A percentile compares a stretch with the other conserved stretches of the same genome.
Evolutionary conservation across 2,113 vertebrate species (phyloP).

Genomic region (Taxidea taxus): DNA sequence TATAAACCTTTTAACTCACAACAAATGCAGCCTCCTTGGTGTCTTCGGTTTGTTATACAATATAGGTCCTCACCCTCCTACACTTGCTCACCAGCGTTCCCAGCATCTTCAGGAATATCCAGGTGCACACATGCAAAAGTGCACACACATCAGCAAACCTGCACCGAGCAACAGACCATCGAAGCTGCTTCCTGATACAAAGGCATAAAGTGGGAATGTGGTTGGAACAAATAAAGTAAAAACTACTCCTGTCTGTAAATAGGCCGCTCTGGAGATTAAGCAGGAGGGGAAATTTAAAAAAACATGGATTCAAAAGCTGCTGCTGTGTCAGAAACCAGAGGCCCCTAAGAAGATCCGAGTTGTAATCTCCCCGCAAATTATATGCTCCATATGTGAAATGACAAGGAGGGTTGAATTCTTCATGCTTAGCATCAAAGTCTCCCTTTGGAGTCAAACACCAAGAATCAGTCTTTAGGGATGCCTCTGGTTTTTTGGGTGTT

Average conservation of each 20-base stretch:
- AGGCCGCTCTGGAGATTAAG: slow-evolving; percentile 80
- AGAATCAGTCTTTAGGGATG: slow-evolving; percentile 45
- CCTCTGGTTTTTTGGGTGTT: not conserved
- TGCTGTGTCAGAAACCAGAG: slow-evolving; percentile 78
- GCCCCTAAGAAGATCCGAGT: slow-evolving; percentile 78
- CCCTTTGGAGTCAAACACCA: slow-evolving; percentile 50
- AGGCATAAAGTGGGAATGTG: slow-evolving; percentile 74
- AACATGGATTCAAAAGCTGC: slow-evolving; percentile 76
- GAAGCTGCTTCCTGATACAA: slow-evolving; percentile 41
- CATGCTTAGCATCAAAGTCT: slow-evolving; percentile 65
- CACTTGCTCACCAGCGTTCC: slow-evolving; percentile 72
- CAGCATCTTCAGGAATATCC: slow-evolving; percentile 47
- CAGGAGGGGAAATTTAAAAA: slow-evolving; percentile 63
- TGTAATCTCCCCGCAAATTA: slow-evolving; percentile 79
- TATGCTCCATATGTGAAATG: slow-evolving; percentile 54
- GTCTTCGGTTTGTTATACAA: slow-evolving; percentile 78
- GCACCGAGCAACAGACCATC: not conserved
- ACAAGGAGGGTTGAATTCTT: slow-evolving; percentile 68
- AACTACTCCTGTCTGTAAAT: slow-evolving; percentile 77
- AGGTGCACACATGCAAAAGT: not conserved
- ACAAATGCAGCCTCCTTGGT: slow-evolving; percentile 82
- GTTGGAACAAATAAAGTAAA: slow-evolving; percentile 80
- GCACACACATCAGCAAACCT: not conserved
- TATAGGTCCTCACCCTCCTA: slow-evolving; percentile 78
- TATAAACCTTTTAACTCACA: slow-evolving; percentile 85